Evolutionary conservation across 2,797 vertebrate genomes (phyloP), one percentile per base, ranked within the genome.

Genomic region (Phataginus tetradactyla): DNA sequence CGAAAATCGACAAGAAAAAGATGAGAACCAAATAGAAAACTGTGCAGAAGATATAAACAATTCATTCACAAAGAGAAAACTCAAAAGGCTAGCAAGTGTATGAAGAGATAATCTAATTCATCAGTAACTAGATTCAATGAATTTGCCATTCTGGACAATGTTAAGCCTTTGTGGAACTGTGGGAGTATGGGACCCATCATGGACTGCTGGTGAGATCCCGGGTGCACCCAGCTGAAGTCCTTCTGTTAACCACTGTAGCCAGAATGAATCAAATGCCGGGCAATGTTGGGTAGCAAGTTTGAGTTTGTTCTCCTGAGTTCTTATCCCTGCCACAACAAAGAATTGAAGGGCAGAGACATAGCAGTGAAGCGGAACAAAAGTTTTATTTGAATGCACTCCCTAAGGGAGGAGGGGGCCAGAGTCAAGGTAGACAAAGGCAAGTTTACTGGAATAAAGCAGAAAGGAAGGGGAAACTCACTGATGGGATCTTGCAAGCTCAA

Each of bases 11-110:
- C 9, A 79, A 86, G 42, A 78, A 45, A 39, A 93, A 80, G 34
- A n/a, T 77, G 79, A 95, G 25, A 92, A 51, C 17, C 64, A 68
- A 21, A 88, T 9, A 39, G n/a, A 64, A 57, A 93, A 96, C 45
- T 61, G 59, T 89, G 32, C 23, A 72, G 68, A 86, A 87, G 15
- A 75, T 15, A 69, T 55, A 85, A 86, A 69, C 53, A 87, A 1
- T 8, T 88, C 21, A 86, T 90, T 74, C 13, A 83, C 49, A 93
- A 90, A 81, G 55, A 72, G 42, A 85, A 91, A 95, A 55, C 4
- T 3, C 42, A 57, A 63, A 91, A 89, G 42, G 10, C 34, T 90
- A 63, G 21, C 14, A 55, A 83, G 5, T 10, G 37, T 34, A 75
- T 64, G 27, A 77, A 79, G 42, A 51, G 5, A 72, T 49, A 57